Conservation (phyloP, 2,113 vertebrate species). For the Nerophis lumbriciformis region DNA sequence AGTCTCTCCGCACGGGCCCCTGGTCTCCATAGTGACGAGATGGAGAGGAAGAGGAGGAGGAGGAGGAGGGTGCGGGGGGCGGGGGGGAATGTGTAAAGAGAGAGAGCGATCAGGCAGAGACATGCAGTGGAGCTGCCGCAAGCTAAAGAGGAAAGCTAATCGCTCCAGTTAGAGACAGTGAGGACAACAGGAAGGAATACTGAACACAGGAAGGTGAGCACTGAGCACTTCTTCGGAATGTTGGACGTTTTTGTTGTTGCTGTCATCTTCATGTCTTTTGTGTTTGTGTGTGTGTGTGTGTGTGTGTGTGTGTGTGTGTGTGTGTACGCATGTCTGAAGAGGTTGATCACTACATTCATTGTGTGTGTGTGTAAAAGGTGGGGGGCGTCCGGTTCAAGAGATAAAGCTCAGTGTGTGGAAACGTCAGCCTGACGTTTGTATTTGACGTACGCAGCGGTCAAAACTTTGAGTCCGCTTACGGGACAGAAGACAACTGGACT, state of each 20-base stretch:
- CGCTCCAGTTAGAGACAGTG: too few species aligned
- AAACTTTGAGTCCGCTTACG: too few species aligned
- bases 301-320: background rate
- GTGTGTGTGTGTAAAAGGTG: background rate
- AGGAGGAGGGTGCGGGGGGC: conserved; percentile 29
- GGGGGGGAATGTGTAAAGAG: conserved; percentile 33
- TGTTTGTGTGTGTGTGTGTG: background rate
- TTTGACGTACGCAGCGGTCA: background rate
- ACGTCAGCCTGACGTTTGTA: background rate
- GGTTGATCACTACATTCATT: background rate
- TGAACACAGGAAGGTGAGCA: conserved; percentile 3
- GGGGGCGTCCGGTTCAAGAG: background rate
- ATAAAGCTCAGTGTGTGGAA: background rate
- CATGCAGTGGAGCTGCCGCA: conserved; percentile 68
- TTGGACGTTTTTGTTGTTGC: background rate
- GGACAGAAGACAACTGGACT: too few species aligned
- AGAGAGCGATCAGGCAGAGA: conserved; percentile 60
- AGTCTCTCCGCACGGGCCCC: conserved; percentile 54
- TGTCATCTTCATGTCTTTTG: background rate
- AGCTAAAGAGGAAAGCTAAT: conserved; percentile 38
- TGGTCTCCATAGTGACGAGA: conserved; percentile 74
- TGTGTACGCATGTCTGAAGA: too few species aligned
- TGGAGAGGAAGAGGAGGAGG: conserved; percentile 40
- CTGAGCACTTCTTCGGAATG: background rate
- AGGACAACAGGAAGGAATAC: too few species aligned